phyloP scores from a whole-genome alignment of 1,140 invertebrate genomes.

The Drosophila leontia region DNA sequence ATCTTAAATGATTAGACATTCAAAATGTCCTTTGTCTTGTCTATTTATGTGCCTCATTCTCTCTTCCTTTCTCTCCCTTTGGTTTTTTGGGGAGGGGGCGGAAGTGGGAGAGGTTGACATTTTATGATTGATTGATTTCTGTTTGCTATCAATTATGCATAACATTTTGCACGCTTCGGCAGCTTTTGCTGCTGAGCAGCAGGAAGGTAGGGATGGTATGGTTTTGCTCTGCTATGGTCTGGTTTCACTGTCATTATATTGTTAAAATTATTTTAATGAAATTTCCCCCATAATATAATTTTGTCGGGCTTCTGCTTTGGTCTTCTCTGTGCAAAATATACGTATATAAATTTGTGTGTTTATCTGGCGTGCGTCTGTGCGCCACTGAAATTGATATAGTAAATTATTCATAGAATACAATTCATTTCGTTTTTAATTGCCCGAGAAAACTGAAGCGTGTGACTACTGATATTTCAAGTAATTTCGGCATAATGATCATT shows the following conservation, averaged over 20 bases:
- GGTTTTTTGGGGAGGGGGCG: neutral
- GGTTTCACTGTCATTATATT: conserved; percentile 53
- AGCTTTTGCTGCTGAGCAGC: conserved; percentile 47
- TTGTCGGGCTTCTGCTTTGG: conserved; percentile 41
- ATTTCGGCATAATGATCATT: conserved; percentile 21
- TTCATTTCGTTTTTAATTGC: conserved; percentile 54
- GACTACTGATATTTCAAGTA: conserved; percentile 23
- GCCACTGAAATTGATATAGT: conserved; percentile 48
- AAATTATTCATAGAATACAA: conserved; percentile 56
- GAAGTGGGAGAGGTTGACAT: conserved; percentile 50
- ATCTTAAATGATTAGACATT: conserved; percentile 55
- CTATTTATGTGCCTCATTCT: conserved; percentile 39
- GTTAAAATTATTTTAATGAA: conserved; percentile 80
- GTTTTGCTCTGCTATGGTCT: neutral
- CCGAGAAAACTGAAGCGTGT: conserved; percentile 37
- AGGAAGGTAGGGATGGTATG: neutral
- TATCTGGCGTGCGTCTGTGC: conserved; percentile 13
- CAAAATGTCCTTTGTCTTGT: conserved; percentile 47
- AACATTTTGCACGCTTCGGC: conserved; percentile 74
- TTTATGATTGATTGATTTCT: conserved; percentile 81
- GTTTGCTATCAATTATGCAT: conserved; percentile 80
- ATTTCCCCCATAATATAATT: conserved; percentile 59
- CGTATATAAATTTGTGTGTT: conserved; percentile 1
- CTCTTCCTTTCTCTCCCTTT: neutral
- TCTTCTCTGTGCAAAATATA: neutral